phyloP scores from a whole-genome alignment of 2,113 vertebrate genomes.

The Okapia johnstoni region DNA sequence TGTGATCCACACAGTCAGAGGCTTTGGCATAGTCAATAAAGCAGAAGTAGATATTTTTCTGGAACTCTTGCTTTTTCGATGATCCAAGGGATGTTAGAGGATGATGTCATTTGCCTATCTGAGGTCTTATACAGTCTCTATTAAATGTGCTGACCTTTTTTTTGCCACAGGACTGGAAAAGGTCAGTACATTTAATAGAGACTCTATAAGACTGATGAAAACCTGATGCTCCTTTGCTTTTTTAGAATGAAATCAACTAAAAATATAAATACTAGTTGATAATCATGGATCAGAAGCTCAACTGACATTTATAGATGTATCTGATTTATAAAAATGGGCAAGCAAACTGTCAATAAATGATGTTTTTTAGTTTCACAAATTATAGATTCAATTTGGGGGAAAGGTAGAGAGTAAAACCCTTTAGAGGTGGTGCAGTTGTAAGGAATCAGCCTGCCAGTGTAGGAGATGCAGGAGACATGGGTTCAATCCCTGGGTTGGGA shows the following conservation, averaged over 20 bases:
- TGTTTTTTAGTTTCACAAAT: neutral
- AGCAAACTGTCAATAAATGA: neutral
- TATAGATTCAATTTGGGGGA: neutral
- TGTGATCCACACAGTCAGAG: neutral
- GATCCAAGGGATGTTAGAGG: neutral
- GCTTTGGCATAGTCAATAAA: neutral
- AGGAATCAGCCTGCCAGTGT: neutral
- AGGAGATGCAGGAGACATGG: neutral
- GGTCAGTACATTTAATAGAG: neutral
- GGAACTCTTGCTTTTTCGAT: neutral
- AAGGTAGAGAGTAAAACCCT: neutral
- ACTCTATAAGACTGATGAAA: neutral
- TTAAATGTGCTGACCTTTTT: neutral
- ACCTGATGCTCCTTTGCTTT: neutral
- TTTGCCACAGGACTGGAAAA: neutral
- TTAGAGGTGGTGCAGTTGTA: neutral
- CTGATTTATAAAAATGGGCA: neutral
- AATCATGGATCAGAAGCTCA: neutral
- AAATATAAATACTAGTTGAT: neutral
- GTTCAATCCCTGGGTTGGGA: neutral
- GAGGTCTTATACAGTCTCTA: neutral
- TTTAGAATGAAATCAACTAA: neutral
- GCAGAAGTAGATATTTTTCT: neutral
- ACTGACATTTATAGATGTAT: neutral
- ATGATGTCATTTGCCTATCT: neutral